Percentiles rank a stretch among this genome's conserved stretches.
Conservation (phyloP, 2,888 invertebrate genomes). For the Hoplodrina ambigua region DNA sequence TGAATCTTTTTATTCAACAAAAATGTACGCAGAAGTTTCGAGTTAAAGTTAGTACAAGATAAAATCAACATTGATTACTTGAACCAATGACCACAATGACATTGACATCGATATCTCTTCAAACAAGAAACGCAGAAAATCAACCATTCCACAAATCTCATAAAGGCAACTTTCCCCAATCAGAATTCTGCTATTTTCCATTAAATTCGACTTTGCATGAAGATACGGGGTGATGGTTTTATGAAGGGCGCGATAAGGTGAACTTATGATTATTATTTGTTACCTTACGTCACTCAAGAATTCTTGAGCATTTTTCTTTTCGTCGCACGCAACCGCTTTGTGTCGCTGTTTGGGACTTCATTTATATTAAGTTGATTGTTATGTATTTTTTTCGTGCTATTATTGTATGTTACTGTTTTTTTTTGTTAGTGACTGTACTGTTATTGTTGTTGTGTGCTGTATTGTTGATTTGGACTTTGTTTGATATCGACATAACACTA, state of each 20-base stretch:
- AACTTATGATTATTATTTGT: slow-evolving; percentile 65
- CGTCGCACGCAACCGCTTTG: slow-evolving; percentile 52
- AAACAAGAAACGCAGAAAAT: slow-evolving; percentile 25
- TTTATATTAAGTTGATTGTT: slow-evolving; percentile 21
- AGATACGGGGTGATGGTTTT: slow-evolving; percentile 62
- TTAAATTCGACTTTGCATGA: slow-evolving; percentile 64
- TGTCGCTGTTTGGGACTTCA: slow-evolving; percentile 24
- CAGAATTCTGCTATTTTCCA: slow-evolving; percentile 50
- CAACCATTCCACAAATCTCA: slow-evolving; percentile 32
- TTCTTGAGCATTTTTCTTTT: slow-evolving; percentile 51
- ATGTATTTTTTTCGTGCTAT: not conserved
- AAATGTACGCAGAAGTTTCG: too few species aligned
- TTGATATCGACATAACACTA: too few species aligned
- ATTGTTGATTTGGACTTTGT: too few species aligned
- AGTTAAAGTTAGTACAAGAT: not conserved
- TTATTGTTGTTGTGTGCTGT: too few species aligned
- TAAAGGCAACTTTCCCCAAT: slow-evolving; percentile 36
- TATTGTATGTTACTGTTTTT: too few species aligned
- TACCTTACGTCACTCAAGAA: slow-evolving; percentile 60
- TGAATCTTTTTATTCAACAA: too few species aligned
- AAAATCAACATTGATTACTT: not conserved
- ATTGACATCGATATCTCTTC: not conserved
- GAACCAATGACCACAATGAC: not conserved
- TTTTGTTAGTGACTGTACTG: too few species aligned
- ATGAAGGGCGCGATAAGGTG: slow-evolving; percentile 60